phyloP scores from a whole-genome alignment of 2,888 invertebrate species.

The Drosophila mulleri region DNA sequence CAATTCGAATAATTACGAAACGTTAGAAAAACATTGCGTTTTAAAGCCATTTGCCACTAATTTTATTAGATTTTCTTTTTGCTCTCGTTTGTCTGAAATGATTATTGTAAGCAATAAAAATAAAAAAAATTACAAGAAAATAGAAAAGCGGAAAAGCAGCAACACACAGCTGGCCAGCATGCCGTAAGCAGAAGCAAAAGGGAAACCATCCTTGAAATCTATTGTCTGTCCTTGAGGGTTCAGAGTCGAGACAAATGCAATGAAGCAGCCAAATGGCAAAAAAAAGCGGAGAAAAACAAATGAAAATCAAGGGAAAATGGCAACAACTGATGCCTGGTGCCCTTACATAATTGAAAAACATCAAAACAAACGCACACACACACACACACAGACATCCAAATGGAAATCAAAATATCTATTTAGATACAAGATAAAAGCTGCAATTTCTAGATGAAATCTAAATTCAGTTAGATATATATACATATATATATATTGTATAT shows the following conservation, averaged over 20 bases:
- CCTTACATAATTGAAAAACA: slow-evolving; percentile 75
- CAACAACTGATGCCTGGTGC: slow-evolving; percentile 51
- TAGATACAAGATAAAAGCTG: slow-evolving; percentile 57
- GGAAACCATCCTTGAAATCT: slow-evolving; percentile 79
- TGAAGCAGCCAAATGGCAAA: slow-evolving; percentile 57
- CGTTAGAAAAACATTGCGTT: slow-evolving; percentile 51
- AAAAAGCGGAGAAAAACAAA: slow-evolving; percentile 11
- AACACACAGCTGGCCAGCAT: slow-evolving; percentile 47
- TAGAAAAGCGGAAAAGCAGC: slow-evolving; percentile 23
- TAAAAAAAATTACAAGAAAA: not conserved
- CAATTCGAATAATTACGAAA: slow-evolving; percentile 23
- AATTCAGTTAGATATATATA: not conserved
- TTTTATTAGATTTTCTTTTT: slow-evolving; percentile 62
- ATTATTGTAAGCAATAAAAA: slow-evolving; percentile 71
- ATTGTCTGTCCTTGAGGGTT: slow-evolving; percentile 61
- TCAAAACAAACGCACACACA: slow-evolving; percentile 62
- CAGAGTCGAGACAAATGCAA: slow-evolving; percentile 66
- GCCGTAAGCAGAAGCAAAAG: slow-evolving; percentile 48
- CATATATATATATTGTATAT: no score
- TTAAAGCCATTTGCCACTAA: slow-evolving; percentile 73
- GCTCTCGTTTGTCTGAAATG: slow-evolving; percentile 55
- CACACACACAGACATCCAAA: slow-evolving; percentile 42
- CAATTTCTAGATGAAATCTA: slow-evolving; percentile 41
- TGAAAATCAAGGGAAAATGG: slow-evolving; percentile 19
- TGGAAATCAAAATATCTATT: slow-evolving; percentile 71